These are phyloP conservation scores for Scatophagus argus DNA, from an alignment of 2,113 vertebrate genomes.

Conservation along the genomic window DNA sequence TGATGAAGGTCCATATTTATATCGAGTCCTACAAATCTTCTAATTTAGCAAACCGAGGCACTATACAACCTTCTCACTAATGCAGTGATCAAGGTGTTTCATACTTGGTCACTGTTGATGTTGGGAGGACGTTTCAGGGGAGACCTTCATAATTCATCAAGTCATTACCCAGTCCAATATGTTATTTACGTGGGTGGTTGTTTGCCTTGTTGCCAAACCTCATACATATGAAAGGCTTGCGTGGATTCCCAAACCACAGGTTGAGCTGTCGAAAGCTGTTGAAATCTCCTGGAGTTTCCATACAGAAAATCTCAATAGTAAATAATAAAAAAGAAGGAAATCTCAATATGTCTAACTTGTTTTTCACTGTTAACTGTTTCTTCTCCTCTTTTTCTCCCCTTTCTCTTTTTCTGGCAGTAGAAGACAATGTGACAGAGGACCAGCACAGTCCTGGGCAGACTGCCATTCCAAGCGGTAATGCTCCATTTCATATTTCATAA, in stretches of 20 bases:
- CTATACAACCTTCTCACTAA: slow-evolving; percentile 46
- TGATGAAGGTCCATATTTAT: slow-evolving; percentile 15
- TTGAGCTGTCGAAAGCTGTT: slow-evolving; percentile 77
- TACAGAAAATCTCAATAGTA: slow-evolving; percentile 73
- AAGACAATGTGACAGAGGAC: slow-evolving; percentile 91
- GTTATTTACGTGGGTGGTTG: slow-evolving; percentile 83
- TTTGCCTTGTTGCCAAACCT: slow-evolving; percentile 79
- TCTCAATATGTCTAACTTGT: slow-evolving; percentile 75
- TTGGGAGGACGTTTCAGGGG: slow-evolving; percentile 68
- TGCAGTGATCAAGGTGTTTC: slow-evolving; percentile 76
- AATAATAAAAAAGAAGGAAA: slow-evolving; percentile 78
- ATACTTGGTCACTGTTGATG: slow-evolving; percentile 76
- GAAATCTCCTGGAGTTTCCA: slow-evolving; percentile 76
- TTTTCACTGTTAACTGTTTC: slow-evolving; percentile 79
- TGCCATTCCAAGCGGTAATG: slow-evolving; percentile 89
- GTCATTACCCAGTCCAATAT: slow-evolving; percentile 82
- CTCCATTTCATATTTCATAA: slow-evolving; percentile 85
- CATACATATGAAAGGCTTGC: slow-evolving; percentile 81
- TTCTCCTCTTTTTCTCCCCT: slow-evolving; percentile 72
- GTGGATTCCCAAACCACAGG: slow-evolving; percentile 77
- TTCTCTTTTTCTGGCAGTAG: slow-evolving; percentile 89
- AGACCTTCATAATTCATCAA: slow-evolving; percentile 81
- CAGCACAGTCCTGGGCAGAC: slow-evolving; percentile 88
- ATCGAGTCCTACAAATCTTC: slow-evolving; percentile 26
- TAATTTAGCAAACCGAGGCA: slow-evolving; percentile 32